Evolutionary conservation across 2,113 vertebrate genomes (phyloP).

Genomic region (Vireo altiloquus): DNA sequence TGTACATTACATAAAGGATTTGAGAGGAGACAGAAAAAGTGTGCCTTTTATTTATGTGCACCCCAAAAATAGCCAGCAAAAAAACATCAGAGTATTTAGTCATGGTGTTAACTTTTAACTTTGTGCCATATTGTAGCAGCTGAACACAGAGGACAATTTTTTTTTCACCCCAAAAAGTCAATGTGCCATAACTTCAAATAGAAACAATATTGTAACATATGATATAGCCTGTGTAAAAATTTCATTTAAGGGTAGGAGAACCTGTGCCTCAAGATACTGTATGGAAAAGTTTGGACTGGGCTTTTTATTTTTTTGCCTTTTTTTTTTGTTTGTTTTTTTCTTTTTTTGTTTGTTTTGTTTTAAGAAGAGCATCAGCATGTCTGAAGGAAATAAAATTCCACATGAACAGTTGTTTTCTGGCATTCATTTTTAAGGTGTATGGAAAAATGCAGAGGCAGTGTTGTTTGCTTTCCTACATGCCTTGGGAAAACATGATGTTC

Average conservation of each 20-base stretch:
- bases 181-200: background rate
- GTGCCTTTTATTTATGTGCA: constrained; percentile 58
- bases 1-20: background rate
- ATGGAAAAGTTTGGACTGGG: background rate
- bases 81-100: background rate
- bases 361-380: background rate
- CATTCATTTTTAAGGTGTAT: background rate
- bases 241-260: background rate
- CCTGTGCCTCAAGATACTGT: background rate
- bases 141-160: background rate
- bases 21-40: background rate
- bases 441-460: background rate
- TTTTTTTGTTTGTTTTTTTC: background rate
- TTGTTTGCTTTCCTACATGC: background rate
- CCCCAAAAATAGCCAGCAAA: constrained; percentile 39
- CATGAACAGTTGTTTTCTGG: background rate
- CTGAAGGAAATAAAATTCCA: background rate
- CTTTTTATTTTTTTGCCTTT: background rate
- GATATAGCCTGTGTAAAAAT: background rate
- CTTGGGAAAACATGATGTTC: background rate
- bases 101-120: background rate
- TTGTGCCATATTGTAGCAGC: constrained; percentile 22
- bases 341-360: background rate
- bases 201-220: background rate
- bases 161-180: background rate